These are phyloP conservation scores for Nyctibius bracteatus DNA, from an alignment of 2,113 vertebrate genomes.

Conservation along the genomic window DNA sequence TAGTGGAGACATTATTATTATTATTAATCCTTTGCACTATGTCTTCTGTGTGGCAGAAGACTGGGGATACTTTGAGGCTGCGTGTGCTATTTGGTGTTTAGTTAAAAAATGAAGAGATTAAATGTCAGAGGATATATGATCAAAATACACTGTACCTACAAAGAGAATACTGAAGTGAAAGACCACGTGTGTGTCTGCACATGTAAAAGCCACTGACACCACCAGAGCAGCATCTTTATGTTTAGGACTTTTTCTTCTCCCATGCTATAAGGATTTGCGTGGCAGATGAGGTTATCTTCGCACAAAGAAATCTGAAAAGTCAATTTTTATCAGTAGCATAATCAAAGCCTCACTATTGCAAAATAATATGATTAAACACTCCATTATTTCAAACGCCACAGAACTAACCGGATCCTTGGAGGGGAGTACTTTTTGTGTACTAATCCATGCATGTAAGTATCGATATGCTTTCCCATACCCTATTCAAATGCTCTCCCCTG, in stretches of 20 bases:
- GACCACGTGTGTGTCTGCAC: accelerated
- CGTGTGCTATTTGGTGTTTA: not conserved
- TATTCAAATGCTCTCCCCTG: constrained; percentile 36
- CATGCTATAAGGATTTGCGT: not conserved
- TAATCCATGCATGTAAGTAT: constrained; percentile 47
- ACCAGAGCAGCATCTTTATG: not conserved
- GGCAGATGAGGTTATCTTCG: not conserved
- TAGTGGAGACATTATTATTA: not conserved
- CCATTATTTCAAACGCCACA: constrained; percentile 20
- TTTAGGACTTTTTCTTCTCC: not conserved
- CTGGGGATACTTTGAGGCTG: not conserved
- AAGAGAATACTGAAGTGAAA: not conserved
- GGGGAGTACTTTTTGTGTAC: constrained; percentile 17
- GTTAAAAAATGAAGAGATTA: not conserved
- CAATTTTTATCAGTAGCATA: constrained; percentile 45
- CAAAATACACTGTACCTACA: not conserved
- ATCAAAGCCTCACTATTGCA: constrained; percentile 44
- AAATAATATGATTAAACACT: constrained; percentile 53
- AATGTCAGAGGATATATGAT: not conserved
- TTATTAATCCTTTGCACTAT: not conserved
- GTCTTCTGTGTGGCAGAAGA: not conserved
- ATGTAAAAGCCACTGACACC: not conserved
- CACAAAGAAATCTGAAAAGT: constrained; percentile 15
- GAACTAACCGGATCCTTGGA: constrained; percentile 28
- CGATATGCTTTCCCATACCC: constrained; percentile 28